phyloP scores from a whole-genome alignment of 1,140 invertebrate species.

The Hycleus cichorii region DNA sequence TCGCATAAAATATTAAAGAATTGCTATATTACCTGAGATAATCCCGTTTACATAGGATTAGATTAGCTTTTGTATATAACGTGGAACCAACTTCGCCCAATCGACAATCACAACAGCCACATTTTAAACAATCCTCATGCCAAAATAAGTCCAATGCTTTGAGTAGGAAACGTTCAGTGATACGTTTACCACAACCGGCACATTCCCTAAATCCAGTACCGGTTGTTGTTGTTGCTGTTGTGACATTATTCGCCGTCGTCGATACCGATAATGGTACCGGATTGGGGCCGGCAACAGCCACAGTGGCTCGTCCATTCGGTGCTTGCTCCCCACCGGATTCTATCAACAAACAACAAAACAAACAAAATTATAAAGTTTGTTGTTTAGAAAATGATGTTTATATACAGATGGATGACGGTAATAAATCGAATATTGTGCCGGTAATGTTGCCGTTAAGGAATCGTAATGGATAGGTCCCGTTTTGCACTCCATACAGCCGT shows the following conservation, averaged over 20 bases:
- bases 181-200: slow-evolving; percentile 67
- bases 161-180: slow-evolving; percentile 66
- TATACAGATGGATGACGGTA: neutral
- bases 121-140: slow-evolving; percentile 93
- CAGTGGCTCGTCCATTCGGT: slow-evolving; percentile 25
- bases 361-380: neutral
- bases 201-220: slow-evolving; percentile 54
- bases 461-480: slow-evolving; percentile 26
- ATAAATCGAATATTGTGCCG: slow-evolving; percentile 10
- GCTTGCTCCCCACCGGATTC: slow-evolving; percentile 38
- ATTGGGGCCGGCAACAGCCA: slow-evolving; percentile 23
- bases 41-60: slow-evolving; percentile 87
- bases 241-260: slow-evolving; percentile 25
- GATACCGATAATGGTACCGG: slow-evolving; percentile 35
- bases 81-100: slow-evolving; percentile 88
- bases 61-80: slow-evolving; percentile 85
- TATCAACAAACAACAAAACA: slow-evolving; percentile 21
- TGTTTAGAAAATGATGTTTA: neutral
- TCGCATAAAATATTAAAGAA: neutral
- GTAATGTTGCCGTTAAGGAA: slow-evolving; percentile 9
- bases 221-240: slow-evolving; percentile 23
- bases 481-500: slow-evolving; percentile 11
- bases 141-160: slow-evolving; percentile 82
- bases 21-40: slow-evolving; percentile 69
- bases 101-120: slow-evolving; percentile 86